Percentiles rank a stretch among this genome's conserved stretches.
These are phyloP conservation scores for Chaetoderma sp. DNA, from an alignment of 2,888 invertebrate species.

Conservation along the genomic window DNA sequence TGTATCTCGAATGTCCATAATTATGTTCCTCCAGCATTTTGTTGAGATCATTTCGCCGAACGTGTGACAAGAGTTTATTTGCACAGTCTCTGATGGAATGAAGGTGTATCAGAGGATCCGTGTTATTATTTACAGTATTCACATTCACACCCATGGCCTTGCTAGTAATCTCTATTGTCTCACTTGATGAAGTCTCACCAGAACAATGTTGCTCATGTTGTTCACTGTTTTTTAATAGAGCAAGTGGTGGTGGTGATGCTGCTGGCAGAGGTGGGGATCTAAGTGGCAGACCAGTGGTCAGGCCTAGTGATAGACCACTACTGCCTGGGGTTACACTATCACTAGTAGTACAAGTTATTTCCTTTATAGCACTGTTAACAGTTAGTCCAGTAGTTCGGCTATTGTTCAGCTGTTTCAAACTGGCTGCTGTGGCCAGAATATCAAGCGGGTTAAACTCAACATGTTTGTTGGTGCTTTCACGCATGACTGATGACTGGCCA, in stretches of 20 bases:
- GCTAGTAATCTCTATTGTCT: too few relatives aligned
- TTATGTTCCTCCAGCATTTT: slow-evolving; percentile 53
- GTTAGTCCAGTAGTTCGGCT: too few relatives aligned
- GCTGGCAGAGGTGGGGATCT: too few relatives aligned
- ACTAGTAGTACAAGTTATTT: too few relatives aligned
- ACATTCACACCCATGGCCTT: not conserved
- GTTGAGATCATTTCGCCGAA: slow-evolving; percentile 25
- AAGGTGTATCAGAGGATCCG: not conserved
- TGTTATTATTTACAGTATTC: not conserved
- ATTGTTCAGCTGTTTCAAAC: slow-evolving; percentile 44
- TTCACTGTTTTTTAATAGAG: not conserved
- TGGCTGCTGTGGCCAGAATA: slow-evolving; percentile 59
- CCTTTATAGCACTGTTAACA: too few relatives aligned
- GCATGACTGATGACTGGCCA: too few relatives aligned
- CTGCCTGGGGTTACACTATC: too few relatives aligned
- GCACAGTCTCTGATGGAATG: too few relatives aligned
- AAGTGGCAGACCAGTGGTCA: not conserved
- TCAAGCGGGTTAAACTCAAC: slow-evolving; percentile 60
- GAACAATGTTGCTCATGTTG: too few relatives aligned
- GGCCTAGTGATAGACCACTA: too few relatives aligned
- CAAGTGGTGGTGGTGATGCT: not conserved
- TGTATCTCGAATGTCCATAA: slow-evolving; percentile 42
- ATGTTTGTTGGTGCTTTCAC: not conserved
- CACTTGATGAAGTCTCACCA: too few relatives aligned
- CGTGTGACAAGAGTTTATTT: not conserved